Evolutionary conservation across 64 coral and sea anemone species (phyloP), one percentile per base, ranked within the genome.

Genomic region (Acropora yongei): DNA sequence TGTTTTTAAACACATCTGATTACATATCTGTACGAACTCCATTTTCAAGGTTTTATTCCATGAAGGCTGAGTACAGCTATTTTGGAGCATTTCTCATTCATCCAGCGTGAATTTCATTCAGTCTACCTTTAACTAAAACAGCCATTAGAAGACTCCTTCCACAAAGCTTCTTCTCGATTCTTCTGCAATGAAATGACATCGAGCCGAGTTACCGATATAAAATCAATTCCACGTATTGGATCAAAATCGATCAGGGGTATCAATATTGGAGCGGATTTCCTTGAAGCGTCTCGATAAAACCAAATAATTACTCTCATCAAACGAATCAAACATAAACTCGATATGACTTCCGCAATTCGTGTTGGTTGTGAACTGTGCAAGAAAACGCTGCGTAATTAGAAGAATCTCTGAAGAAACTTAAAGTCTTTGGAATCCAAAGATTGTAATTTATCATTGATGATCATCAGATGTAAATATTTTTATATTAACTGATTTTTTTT

Each of bases 51-150:
- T 43, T 1, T 14, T 87, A 87, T 71, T 53, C 50, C 2, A 87
- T 93, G 83, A 39, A 93, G 18, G 67, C 91, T 2, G 79, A 57
- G 12, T 61, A 40, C 17, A 93, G 83, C n/a, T 93, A 93, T 86
- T 93, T 93, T 61, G 91, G 91, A 20, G 83, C 57, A 43, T 93
- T 93, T 65, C 57, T 87, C 12, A 53, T 93, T 46, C 57, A 93
- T 66, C 53, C 90, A 71, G 49, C 18, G 10, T 2, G 10, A 39
- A 71, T 18, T 3, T 17, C 3, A 47, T 85, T 3, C 8, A 11
- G 45, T 41, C 63, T 18, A 8, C 49, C 44, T 4, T 6, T 0
- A 6, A 39, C 74, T 78, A 49, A 48, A 47, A 0, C 10, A 3
- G 2, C 16, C 2, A 71, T 30, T 30, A 30, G 30, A 30, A 30